Base-by-base conservation (phyloP, 2,113 vertebrate genomes). In the Peromyscus leucopus region DNA sequence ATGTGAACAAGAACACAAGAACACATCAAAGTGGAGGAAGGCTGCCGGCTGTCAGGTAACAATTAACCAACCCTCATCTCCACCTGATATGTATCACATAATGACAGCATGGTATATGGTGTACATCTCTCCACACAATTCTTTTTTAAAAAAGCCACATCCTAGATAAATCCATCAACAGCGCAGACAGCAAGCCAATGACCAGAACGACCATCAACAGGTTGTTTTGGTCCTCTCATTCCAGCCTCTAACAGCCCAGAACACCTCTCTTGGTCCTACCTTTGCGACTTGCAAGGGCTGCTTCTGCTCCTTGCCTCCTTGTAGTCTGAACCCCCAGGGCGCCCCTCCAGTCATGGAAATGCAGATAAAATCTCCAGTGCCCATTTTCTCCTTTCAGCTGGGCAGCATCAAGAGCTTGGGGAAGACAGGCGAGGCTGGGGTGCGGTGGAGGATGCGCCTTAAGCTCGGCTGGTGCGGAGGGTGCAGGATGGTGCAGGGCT, bases 281-380 rank as follows among this genome's bases (percentile, higher is more conserved):
- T 99, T 99, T 48, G 99, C 99, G 36, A 99, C 99, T 65, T 99
- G 98, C 55, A 99, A 94, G 78, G 99, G 99, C 97, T 98, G 99
- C 92, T 99, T 98, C 95, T 99, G 98, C 95, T 99, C 99, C 96
- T 98, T 99, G 98, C 98, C 99, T 97, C 99, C 99, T 95, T 98
- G 98, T 97, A 99, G 89, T 85, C 98, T 98, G 98, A 99, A 99
- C 65, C 99, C 99, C 99, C 99, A 99, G 89, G 99, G 99, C 3
- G 99, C 99, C 88, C 99, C 99, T 96, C 99, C 99, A 5, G 98
- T 99, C 99, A 99, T 99, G 78, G 99, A 99, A 42, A 99, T 97
- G 98, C 99, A 99, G 98, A 99, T 98, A 98, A 99, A 99, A 98
- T 99, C 99, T 98, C 99, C 99, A 0, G 99, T 99, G 98, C 99